Conservation (phyloP, 1,140 invertebrate genomes). For the Drosophila sulfurigaster region DNA sequence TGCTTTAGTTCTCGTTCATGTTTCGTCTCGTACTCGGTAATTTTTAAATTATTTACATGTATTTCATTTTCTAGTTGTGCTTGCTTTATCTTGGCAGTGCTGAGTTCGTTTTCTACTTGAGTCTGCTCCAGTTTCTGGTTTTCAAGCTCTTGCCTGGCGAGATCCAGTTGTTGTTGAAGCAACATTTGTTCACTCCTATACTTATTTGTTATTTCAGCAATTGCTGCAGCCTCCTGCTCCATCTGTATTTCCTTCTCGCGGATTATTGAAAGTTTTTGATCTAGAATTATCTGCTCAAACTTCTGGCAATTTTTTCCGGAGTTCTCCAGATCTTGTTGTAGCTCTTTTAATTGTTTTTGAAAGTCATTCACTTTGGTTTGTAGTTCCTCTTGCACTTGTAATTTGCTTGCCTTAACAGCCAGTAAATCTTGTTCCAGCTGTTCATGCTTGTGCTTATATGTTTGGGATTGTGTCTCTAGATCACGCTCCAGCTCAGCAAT, state of each 20-base stretch:
- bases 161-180: conserved; percentile 7
- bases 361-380: background rate
- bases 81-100: background rate
- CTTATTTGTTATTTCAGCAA: background rate
- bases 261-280: background rate
- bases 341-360: background rate
- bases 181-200: background rate
- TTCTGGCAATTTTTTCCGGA: too few relatives aligned
- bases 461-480: too few relatives aligned
- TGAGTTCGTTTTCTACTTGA: background rate
- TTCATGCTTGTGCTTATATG: too few relatives aligned
- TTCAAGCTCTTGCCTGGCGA: background rate
- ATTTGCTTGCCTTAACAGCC: too few relatives aligned
- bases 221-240: background rate
- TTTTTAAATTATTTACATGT: background rate
- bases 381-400: too few relatives aligned
- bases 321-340: background rate
- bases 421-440: too few relatives aligned
- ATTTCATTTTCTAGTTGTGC: background rate
- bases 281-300: background rate
- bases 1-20: background rate
- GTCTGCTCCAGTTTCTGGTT: background rate
- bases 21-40: background rate
- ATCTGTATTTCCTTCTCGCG: background rate
- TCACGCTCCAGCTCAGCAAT: background rate